Conservation (phyloP, 2,888 invertebrate genomes). For the Chrysopilus asiliformis region DNA sequence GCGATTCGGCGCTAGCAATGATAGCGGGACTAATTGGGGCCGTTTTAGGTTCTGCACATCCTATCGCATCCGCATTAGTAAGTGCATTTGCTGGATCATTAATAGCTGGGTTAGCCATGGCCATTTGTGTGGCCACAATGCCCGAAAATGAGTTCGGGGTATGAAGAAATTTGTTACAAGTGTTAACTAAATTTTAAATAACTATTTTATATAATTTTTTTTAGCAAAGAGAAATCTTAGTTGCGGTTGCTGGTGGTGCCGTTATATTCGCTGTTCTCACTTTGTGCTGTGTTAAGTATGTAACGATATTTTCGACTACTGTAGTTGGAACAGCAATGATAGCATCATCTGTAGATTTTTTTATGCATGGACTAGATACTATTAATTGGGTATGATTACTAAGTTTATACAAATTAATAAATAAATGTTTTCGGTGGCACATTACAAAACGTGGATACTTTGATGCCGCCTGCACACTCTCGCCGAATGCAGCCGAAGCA, state of each 20-base stretch:
- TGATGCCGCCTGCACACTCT: too few relatives aligned
- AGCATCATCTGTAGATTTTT: constrained; percentile 32
- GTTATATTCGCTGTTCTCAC: constrained; percentile 34
- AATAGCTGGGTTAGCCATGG: constrained; percentile 33
- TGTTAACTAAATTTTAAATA: background rate
- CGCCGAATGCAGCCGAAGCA: too few relatives aligned
- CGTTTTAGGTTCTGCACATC: constrained; percentile 34
- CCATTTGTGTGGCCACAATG: constrained; percentile 35
- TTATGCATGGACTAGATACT: constrained; percentile 33
- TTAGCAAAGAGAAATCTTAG: constrained; percentile 33
- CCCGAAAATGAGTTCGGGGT: constrained; percentile 36
- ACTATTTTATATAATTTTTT: constrained; percentile 2
- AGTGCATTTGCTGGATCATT: constrained; percentile 32
- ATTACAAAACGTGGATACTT: too few relatives aligned
- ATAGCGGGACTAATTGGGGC: constrained; percentile 34
- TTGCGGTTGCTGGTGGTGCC: constrained; percentile 35
- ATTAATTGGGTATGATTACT: constrained; percentile 33
- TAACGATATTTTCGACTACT: constrained; percentile 34
- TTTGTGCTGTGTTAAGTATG: constrained; percentile 34
- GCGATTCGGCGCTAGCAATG: constrained; percentile 34
- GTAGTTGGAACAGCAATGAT: constrained; percentile 36
- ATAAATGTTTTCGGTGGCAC: too few relatives aligned
- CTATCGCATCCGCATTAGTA: constrained; percentile 33
- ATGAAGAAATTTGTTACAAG: constrained; percentile 14
- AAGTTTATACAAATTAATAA: background rate